Base-by-base conservation (phyloP, 1,140 invertebrate species). In the Bombus pascuorum region DNA sequence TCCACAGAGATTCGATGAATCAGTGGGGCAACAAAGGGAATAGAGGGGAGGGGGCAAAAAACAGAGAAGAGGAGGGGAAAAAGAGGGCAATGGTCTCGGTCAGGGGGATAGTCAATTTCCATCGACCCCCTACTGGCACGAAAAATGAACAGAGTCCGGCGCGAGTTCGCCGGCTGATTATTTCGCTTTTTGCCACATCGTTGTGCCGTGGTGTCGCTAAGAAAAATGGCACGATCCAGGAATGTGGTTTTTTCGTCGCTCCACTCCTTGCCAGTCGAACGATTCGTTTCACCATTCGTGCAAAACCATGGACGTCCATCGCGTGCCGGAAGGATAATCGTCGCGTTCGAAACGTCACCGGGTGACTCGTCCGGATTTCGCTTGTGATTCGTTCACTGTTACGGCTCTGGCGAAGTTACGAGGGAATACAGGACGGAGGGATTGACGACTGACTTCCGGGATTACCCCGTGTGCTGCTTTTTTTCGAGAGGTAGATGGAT, bases 241-340 rank as follows among this genome's bases (percentile, higher is more conserved):
- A 90, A 83, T 81, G 78, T 80, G 57, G 89, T 90, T 90, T 90
- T 90, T 89, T 81, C 77, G 72, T 32, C 47, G 70, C 5, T 10
- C 25, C 78, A 34, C 25, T 47, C 59, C 59, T 34, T 37, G 5
- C 76, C 32, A 47, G 44, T 34, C 62, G 65, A 62, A 82, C 88
- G 78, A 90, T 90, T 90, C 82, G 89, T 90, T 83, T 87, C 78
- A 71, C 34, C 84, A 76, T 57, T n/a, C 10, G 6, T 59, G 87
- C 53, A 86, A 89, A 89, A 86, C 79, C 75, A 81, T 66, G 62
- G 79, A 80, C 87, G 42, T 72, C 65, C 79, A 77, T 65, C 75
- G 74, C 83, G 84, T 70, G 88, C 76, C 87, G 87, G 82, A 89
- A 81, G 87, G 88, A 89, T 81, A 82, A 89, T 86, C 87, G 86